Base-by-base conservation (phyloP, 2,888 invertebrate genomes). In the Tinea trinotella region DNA sequence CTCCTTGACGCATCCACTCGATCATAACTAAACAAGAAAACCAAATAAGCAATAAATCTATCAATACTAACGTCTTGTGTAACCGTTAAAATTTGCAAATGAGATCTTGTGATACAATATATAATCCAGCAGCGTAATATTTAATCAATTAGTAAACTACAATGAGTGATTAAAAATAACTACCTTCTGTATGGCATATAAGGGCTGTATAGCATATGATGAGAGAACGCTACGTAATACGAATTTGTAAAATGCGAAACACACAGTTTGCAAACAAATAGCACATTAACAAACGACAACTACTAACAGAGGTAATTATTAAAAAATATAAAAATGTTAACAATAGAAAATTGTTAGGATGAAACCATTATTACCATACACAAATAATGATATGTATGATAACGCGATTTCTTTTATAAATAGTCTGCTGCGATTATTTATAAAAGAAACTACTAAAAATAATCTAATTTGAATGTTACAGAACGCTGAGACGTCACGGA, bases 111-210 rank as follows among this genome's bases (percentile, higher is more conserved):
- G 7, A 40, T 13, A 13, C 19, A 19, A 44, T 17, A 17, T 44
- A 17, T 44, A 44, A 49, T 18, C 22, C n/a, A 3, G 50, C 22
- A 24, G 4, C 50, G 50, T 50, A 50, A 46, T 17, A 46, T 19
- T 17, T 19, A 52, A 52, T 52, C 72, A 70, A 74, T 76, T 79
- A 76, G 74, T 68, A 55, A 72, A 68, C 59, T 57, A 84, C 84
- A 85, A 85, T 83, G 73, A 73, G 76, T 80, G 84, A 81, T 84
- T 75, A 83, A 76, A 65, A 57, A 62, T 80, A 67, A 84, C 68
- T 75, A 68, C 71, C 76, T 60, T 66, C 76, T 77, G 74, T 78
- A 71, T 61, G 63, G 67, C 74, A 57, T 59, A 56, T 68, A 75
- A 76, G 73, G 82, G 66, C 61, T n/a, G n/a, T n/a, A n/a, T n/a